A percentile compares a stretch with the other conserved stretches of the same genome.
phyloP scores from a whole-genome alignment of 2,113 vertebrate genomes.

The Hemibates koningsi region DNA sequence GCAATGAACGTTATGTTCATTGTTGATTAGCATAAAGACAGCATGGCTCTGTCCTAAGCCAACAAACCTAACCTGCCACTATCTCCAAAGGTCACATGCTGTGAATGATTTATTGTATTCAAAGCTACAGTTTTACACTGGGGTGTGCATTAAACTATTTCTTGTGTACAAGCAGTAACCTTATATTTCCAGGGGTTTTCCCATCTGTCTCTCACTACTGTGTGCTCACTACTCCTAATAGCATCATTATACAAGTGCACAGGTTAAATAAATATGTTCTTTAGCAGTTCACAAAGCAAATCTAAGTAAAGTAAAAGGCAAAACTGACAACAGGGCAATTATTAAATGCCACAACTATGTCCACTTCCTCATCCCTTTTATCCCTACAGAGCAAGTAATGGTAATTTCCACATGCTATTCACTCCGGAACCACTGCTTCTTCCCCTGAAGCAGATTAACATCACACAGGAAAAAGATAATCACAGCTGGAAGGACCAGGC shows the following conservation, averaged over 20 bases:
- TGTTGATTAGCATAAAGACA: neutral
- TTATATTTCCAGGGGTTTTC: neutral
- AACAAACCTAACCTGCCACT: neutral
- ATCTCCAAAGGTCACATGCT: neutral
- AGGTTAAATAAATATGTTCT: neutral
- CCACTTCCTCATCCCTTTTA: neutral
- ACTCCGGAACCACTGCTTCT: constrained; percentile 41
- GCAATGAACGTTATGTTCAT: neutral
- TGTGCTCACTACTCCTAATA: neutral
- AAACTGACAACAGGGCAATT: neutral
- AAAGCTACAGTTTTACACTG: neutral
- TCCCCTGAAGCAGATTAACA: constrained; percentile 55
- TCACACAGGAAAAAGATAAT: constrained; percentile 60
- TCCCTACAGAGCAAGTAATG: neutral
- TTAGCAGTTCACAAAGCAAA: neutral
- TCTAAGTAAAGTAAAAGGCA: neutral
- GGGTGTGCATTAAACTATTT: neutral
- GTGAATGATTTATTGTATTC: neutral
- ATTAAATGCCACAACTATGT: neutral
- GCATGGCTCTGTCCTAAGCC: neutral
- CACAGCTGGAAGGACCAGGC: constrained; percentile 23
- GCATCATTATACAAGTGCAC: neutral
- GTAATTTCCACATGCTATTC: constrained; percentile 29
- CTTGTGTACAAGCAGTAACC: neutral
- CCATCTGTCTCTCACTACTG: neutral